Conservation (phyloP, 2,888 invertebrate genomes). For the Chloroclystis v-ata region DNA sequence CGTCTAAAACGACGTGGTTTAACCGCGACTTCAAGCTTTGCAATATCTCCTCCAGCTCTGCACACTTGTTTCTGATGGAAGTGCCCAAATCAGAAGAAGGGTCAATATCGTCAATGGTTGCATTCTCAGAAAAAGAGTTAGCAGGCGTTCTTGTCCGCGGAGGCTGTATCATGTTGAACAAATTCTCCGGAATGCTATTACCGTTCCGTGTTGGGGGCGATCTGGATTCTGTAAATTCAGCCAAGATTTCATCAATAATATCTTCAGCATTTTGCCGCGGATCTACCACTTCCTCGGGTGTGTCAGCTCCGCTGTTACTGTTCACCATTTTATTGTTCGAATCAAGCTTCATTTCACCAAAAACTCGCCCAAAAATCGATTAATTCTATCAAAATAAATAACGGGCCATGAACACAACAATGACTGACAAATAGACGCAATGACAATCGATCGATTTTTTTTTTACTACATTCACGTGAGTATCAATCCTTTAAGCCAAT, state of each 20-base stretch:
- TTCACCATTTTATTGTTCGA: conserved; percentile 73
- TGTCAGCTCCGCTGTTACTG: conserved; percentile 61
- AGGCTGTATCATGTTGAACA: conserved; percentile 66
- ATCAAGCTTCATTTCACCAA: conserved; percentile 64
- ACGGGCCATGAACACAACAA: conserved; percentile 34
- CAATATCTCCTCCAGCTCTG: conserved; percentile 72
- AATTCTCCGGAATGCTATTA: conserved; percentile 58
- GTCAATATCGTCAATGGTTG: conserved; percentile 70
- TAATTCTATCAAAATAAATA: conserved; percentile 61
- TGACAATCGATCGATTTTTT: conserved; percentile 56
- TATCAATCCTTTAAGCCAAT: background rate
- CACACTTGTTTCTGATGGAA: conserved; percentile 71
- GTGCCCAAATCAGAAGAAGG: conserved; percentile 71
- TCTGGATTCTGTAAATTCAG: conserved; percentile 67
- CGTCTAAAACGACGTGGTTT: conserved; percentile 72
- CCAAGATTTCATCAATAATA: conserved; percentile 70
- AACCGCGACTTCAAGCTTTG: conserved; percentile 71
- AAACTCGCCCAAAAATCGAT: conserved; percentile 39
- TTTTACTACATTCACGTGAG: background rate
- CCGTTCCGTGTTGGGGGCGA: conserved; percentile 56
- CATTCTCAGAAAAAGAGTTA: conserved; percentile 66
- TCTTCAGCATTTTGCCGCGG: conserved; percentile 72
- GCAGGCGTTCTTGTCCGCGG: conserved; percentile 69
- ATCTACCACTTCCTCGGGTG: conserved; percentile 65
- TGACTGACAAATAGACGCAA: conserved; percentile 37